phyloP scores from a whole-genome alignment of 2,113 vertebrate genomes.

The Ifrita kowaldi region DNA sequence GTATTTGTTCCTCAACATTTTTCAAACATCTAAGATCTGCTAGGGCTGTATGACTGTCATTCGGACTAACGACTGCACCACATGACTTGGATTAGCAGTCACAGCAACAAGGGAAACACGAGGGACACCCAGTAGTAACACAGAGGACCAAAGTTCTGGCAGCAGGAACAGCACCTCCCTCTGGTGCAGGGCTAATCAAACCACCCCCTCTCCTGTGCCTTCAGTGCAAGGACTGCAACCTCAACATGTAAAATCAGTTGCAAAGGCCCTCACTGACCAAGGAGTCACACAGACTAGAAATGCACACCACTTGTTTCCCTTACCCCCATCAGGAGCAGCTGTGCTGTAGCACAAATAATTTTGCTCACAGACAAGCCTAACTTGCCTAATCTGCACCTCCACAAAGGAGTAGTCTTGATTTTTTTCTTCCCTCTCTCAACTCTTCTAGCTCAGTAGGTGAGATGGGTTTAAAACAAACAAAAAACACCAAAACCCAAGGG shows the following conservation, averaged over 20 bases:
- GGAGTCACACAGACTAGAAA: neutral
- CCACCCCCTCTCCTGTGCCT: neutral
- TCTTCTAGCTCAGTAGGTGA: neutral
- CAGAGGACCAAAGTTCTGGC: neutral
- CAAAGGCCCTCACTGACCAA: neutral
- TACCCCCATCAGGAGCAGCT: neutral
- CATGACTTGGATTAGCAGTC: neutral
- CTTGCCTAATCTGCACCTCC: neutral
- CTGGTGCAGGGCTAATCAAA: neutral
- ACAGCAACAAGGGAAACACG: neutral
- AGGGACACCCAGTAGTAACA: neutral
- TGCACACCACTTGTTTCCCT: neutral
- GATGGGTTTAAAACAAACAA: conserved; percentile 21
- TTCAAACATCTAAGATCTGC: neutral
- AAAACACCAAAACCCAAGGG: neutral
- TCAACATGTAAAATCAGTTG: neutral
- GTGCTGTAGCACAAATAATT: neutral
- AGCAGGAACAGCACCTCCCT: neutral
- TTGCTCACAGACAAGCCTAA: neutral
- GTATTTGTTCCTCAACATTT: neutral
- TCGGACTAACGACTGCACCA: neutral
- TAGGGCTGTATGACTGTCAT: neutral
- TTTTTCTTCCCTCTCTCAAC: neutral
- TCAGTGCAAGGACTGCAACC: neutral
- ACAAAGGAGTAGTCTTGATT: neutral